Conservation (phyloP, 2,888 invertebrate genomes). For the Acronicta aceris region DNA sequence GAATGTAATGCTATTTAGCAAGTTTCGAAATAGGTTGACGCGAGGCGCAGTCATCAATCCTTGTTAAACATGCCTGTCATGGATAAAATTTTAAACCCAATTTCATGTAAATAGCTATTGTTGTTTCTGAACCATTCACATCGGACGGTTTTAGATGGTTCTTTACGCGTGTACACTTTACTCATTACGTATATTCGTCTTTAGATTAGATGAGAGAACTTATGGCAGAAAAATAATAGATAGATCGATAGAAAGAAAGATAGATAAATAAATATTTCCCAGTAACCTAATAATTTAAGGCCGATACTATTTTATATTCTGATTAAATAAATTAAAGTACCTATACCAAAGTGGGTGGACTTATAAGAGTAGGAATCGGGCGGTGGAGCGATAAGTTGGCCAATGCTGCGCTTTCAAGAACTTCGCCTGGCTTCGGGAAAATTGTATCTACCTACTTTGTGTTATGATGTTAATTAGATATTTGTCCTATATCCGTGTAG, state of each 20-base stretch:
- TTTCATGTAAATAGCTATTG: too few species aligned
- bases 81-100: slow-evolving; percentile 11
- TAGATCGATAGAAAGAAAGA: too few species aligned
- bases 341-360: slow-evolving; percentile 64
- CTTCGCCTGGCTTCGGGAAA: slow-evolving; percentile 49
- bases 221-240: too few species aligned
- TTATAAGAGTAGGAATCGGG: too few species aligned
- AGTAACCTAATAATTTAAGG: too few species aligned
- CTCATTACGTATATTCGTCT: too few species aligned
- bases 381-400: slow-evolving; percentile 61
- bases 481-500: slow-evolving; percentile 18
- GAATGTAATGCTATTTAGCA: slow-evolving; percentile 17
- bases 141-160: too few species aligned
- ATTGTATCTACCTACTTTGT: slow-evolving; percentile 39
- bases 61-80: slow-evolving; percentile 29
- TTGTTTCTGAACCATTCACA: too few species aligned
- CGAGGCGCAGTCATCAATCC: slow-evolving; percentile 39
- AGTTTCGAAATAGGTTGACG: slow-evolving; percentile 40
- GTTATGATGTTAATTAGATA: slow-evolving; percentile 42
- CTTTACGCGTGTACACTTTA: too few species aligned
- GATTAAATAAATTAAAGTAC: slow-evolving; percentile 27
- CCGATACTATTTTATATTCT: too few species aligned
- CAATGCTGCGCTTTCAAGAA: slow-evolving; percentile 59
- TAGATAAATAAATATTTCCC: too few species aligned
- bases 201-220: too few species aligned